Conservation (phyloP, 2,888 invertebrate genomes). For the Danaus chrysippus region DNA sequence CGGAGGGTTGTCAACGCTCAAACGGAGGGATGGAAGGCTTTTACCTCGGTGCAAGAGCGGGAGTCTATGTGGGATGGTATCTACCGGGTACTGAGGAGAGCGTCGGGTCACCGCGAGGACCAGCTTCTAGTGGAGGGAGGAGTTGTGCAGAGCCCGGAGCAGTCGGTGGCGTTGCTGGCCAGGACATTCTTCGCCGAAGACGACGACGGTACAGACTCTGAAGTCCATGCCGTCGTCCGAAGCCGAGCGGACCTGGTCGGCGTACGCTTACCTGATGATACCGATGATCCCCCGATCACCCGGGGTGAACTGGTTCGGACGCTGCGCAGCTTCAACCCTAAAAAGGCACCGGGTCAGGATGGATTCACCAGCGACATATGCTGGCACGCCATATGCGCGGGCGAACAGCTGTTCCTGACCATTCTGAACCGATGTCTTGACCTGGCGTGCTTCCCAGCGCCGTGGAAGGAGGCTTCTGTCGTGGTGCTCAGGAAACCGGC, state of each 20-base stretch:
- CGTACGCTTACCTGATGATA: not conserved
- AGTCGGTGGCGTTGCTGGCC: too few relatives aligned
- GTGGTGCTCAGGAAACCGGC: not conserved
- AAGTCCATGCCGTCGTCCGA: too few relatives aligned
- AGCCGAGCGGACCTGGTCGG: not conserved
- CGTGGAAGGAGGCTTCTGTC: not conserved
- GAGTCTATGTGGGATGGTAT: constrained; percentile 30
- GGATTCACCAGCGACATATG: not conserved
- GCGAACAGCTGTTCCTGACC: not conserved
- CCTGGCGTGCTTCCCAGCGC: too few relatives aligned
- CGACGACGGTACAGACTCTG: not conserved
- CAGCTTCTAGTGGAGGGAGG: not conserved
- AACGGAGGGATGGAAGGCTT: constrained; percentile 23
- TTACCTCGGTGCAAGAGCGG: constrained; percentile 23
- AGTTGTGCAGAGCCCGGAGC: not conserved
- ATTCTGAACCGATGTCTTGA: not conserved
- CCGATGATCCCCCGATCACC: not conserved
- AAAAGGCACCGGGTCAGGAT: not conserved
- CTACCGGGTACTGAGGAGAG: constrained; percentile 21
- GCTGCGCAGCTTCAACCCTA: not conserved
- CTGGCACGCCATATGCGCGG: not conserved
- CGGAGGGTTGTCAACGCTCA: not conserved
- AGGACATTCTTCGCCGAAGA: too few relatives aligned
- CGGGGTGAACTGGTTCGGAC: not conserved
- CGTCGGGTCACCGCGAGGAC: not conserved